Base-by-base conservation (phyloP, 2,797 vertebrate species). In the Oreochromis grahami region DNA sequence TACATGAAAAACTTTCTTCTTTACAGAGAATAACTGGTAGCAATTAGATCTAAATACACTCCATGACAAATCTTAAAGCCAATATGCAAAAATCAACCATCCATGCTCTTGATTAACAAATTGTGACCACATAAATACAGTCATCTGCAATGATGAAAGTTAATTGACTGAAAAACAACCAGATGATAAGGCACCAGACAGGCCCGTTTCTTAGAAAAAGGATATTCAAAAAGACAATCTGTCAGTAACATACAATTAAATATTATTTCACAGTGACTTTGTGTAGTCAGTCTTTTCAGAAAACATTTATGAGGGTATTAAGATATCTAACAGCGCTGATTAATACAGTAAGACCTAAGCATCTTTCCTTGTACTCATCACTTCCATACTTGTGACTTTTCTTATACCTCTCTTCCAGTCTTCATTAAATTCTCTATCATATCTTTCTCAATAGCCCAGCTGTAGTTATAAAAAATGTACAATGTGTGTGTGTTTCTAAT, bases 121-220 rank as follows among this genome's bases (percentile, higher is more conserved):
- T 94, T 94, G 91, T 93, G 89, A 90, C 91, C 91, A 92, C 92
- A 92, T 92, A 92, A 95, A 93, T 94, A 92, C 83, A 94, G 91
- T 93, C 89, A 91, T 94, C 91, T 92, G 87, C 88, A 81, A 88
- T 90, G 89, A 94, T 95, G 88, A 91, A 94, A 94, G 91, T 94
- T 94, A 95, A 94, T 93, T 93, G 91, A 92, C 68, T 94, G 92
- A 93, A 93, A 92, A 95, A 93, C 82, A 94, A 88, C 89, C 91
- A 91, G 92, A 94, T 93, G 91, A 93, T 92, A 90, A 91, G 88
- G 87, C 85, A 84, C 86, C 88, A 91, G 88, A 85, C 80, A 87
- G 76, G 79, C 88, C 89, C 43, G 34, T 89, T 87, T 86, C 77
- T 84, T 85, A 88, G 88, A 90, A 91, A 86, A 87, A 93, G 91